These are phyloP conservation scores for Cephus pulcher DNA, from an alignment of 2,888 invertebrate genomes.

Conservation along the genomic window DNA sequence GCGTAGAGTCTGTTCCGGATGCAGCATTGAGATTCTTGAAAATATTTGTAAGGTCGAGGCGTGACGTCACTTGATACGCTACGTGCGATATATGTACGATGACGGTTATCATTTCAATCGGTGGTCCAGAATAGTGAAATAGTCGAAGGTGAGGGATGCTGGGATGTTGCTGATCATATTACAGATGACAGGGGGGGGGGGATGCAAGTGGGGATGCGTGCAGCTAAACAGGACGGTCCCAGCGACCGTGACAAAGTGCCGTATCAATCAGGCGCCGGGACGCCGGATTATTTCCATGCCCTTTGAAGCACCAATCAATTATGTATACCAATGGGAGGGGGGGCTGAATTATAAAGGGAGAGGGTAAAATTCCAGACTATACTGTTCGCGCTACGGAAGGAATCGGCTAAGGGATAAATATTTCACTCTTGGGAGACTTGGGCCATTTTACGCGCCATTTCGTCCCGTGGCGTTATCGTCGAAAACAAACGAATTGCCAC, in stretches of 20 bases:
- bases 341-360: constrained; percentile 15
- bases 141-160: background rate
- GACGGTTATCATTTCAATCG: background rate
- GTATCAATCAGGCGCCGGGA: constrained; percentile 15
- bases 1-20: background rate
- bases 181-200: background rate
- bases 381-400: background rate
- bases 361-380: background rate
- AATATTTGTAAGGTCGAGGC: background rate
- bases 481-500: constrained; percentile 33
- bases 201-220: background rate
- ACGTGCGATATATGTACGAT: background rate
- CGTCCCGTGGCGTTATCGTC: constrained; percentile 62
- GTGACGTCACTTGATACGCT: background rate
- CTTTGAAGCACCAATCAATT: constrained; percentile 47
- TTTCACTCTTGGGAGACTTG: constrained; percentile 55
- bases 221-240: background rate
- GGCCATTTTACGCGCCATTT: constrained; percentile 64
- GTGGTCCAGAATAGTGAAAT: background rate
- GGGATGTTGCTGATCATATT: background rate
- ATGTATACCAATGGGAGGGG: constrained; percentile 26
- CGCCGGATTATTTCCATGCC: constrained; percentile 36
- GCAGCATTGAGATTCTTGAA: background rate
- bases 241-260: background rate
- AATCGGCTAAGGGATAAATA: constrained; percentile 31